Evolutionary conservation across 2,113 vertebrate species (phyloP).

Genomic region (Seriola rivoliana): DNA sequence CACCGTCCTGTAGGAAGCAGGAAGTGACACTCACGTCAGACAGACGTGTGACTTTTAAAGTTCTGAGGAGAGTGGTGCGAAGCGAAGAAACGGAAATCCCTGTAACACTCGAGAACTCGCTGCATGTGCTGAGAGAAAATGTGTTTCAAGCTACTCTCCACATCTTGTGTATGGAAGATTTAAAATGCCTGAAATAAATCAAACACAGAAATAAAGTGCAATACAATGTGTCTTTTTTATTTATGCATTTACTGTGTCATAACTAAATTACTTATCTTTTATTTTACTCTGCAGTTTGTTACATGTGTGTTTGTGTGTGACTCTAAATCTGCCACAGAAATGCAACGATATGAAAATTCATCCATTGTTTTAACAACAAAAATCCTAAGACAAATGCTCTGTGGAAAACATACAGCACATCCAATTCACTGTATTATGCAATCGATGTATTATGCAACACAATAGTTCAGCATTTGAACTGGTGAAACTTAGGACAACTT

Average conservation of each 20-base stretch:
- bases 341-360: too few species aligned
- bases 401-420: too few species aligned
- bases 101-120: neutral
- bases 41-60: neutral
- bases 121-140: neutral
- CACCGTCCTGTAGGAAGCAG: conserved; percentile 84
- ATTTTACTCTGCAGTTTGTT: too few species aligned
- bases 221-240: too few species aligned
- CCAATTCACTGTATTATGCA: neutral
- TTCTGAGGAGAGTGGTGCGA: neutral
- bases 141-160: too few species aligned
- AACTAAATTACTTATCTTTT: too few species aligned
- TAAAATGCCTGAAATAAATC: neutral
- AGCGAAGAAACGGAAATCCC: neutral
- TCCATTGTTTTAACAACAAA: too few species aligned
- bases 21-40: neutral
- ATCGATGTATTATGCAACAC: neutral
- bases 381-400: too few species aligned
- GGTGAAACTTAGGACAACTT: neutral
- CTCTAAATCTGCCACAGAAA: too few species aligned
- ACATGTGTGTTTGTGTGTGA: too few species aligned
- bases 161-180: neutral
- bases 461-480: neutral
- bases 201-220: too few species aligned
- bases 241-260: too few species aligned